phyloP scores from a whole-genome alignment of 2,113 vertebrate genomes.

The Bubalus kerabau region DNA sequence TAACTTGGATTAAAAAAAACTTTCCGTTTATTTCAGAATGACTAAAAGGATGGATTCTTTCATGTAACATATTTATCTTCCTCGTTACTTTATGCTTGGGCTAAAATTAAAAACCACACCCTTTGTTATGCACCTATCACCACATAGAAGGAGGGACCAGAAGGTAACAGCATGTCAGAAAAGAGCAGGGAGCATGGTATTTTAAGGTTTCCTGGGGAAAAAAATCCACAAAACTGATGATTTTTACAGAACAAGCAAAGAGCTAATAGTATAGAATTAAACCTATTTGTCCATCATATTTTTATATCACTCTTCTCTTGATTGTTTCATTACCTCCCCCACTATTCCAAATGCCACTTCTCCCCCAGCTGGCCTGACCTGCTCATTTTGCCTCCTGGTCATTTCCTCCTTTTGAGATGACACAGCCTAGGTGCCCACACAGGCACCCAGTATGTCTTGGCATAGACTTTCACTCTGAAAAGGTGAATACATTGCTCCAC shows the following conservation, averaged over 20 bases:
- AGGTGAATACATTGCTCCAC: background rate
- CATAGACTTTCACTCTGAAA: background rate
- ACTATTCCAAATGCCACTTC: too few relatives aligned
- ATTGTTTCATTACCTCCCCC: background rate
- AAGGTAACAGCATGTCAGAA: background rate
- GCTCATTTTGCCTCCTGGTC: background rate
- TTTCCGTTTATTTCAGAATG: constrained; percentile 6
- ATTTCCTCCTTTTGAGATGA: background rate
- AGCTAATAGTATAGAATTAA: background rate
- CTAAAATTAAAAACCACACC: background rate
- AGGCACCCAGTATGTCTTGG: background rate
- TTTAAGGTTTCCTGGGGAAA: background rate
- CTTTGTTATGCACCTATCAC: background rate
- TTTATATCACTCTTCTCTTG: background rate
- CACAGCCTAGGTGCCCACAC: background rate
- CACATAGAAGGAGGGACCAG: background rate
- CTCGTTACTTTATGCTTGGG: background rate
- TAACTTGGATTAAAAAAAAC: background rate
- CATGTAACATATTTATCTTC: constrained; percentile 19
- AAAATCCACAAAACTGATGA: background rate
- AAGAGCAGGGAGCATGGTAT: background rate
- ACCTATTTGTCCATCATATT: background rate
- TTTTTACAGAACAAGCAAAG: background rate
- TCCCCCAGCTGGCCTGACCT: background rate
- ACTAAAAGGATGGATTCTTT: background rate